phyloP scores from a whole-genome alignment of 1,140 invertebrate species.

The Melanaphis sacchari region DNA sequence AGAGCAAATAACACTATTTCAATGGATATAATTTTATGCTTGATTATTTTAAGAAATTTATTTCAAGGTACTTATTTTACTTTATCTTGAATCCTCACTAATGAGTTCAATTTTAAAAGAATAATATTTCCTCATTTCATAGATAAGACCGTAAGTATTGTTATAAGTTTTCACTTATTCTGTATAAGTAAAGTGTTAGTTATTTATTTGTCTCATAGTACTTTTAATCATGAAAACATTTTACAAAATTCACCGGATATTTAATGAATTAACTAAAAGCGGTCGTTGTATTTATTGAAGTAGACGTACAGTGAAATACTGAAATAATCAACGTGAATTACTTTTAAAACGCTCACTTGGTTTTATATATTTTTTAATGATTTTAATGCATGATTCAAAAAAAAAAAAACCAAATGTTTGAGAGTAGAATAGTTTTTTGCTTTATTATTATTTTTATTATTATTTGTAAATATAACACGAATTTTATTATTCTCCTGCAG shows the following conservation, averaged over 20 bases:
- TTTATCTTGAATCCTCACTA: too few relatives aligned
- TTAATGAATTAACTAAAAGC: slow-evolving; percentile 34
- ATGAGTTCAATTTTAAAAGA: not conserved
- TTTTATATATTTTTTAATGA: not conserved
- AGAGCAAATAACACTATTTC: too few relatives aligned
- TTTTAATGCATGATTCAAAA: not conserved
- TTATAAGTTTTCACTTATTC: not conserved
- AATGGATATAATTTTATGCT: too few relatives aligned
- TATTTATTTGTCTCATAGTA: not conserved
- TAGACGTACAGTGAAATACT: not conserved
- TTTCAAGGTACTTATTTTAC: too few relatives aligned
- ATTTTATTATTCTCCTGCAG: not conserved
- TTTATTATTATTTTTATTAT: not conserved
- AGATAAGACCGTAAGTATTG: not conserved
- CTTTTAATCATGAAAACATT: slow-evolving; percentile 16
- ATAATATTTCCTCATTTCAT: not conserved
- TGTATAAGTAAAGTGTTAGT: not conserved
- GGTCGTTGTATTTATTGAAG: too few relatives aligned
- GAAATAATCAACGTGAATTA: slow-evolving; percentile 27
- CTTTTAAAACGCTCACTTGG: slow-evolving; percentile 2
- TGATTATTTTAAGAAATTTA: too few relatives aligned
- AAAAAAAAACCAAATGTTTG: not conserved
- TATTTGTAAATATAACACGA: not conserved
- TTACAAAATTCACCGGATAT: not conserved
- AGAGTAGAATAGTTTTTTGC: not conserved